These are phyloP conservation scores for Pogoniulus pusillus DNA, from an alignment of 2,797 vertebrate species.

Conservation along the genomic window DNA sequence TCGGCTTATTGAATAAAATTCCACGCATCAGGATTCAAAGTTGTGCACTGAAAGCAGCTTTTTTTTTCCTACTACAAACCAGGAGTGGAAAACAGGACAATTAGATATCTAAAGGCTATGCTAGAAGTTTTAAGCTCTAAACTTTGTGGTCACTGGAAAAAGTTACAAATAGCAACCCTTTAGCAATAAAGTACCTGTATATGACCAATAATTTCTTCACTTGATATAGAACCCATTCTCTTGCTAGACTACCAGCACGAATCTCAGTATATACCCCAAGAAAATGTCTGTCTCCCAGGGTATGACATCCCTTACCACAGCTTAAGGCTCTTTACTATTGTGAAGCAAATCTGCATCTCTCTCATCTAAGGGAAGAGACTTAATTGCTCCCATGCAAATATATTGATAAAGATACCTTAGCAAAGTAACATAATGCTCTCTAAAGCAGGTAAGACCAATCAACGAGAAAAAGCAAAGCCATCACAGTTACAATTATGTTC, in stretches of 20 bases:
- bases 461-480: not conserved
- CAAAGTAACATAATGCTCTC: not conserved
- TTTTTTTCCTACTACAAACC: not conserved
- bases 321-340: not conserved
- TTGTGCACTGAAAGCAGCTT: not conserved
- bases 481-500: not conserved
- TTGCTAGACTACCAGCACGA: not conserved
- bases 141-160: not conserved
- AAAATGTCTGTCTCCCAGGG: not conserved
- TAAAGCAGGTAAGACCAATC: not conserved
- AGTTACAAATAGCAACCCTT: not conserved
- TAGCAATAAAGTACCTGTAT: not conserved
- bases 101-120: not conserved
- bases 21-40: not conserved
- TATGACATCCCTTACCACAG: not conserved
- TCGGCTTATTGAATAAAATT: not conserved
- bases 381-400: not conserved
- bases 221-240: not conserved
- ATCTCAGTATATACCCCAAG: not conserved
- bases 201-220: not conserved
- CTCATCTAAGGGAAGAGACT: not conserved
- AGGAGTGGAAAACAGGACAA: not conserved
- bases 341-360: not conserved
- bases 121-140: not conserved
- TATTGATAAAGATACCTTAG: not conserved